phyloP scores from a whole-genome alignment of 2,797 vertebrate genomes.

The Xenentodon cancila region DNA sequence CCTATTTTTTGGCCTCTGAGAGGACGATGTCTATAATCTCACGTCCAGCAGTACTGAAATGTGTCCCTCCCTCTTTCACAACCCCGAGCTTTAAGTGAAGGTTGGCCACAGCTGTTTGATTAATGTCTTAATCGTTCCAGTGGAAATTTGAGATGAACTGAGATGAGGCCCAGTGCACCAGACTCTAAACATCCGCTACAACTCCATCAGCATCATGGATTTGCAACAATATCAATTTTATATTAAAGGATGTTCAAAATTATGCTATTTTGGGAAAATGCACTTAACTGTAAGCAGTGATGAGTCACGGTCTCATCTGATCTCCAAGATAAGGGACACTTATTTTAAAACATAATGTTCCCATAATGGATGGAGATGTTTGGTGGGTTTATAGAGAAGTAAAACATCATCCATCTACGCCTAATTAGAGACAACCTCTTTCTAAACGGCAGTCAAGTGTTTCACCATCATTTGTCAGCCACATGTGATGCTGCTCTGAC shows the following conservation, averaged over 20 bases:
- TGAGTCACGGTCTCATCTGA: too few relatives aligned
- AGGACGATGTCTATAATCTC: constrained; percentile 46
- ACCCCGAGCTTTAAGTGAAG: constrained; percentile 58
- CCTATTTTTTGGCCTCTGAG: constrained; percentile 12
- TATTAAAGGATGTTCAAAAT: background rate
- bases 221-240: background rate
- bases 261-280: too few relatives aligned
- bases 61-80: constrained; percentile 38
- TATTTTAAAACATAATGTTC: too few relatives aligned
- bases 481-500: too few relatives aligned
- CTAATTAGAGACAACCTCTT: too few relatives aligned
- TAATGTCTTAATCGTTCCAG: constrained; percentile 64
- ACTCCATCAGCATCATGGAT: constrained; percentile 10
- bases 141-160: constrained; percentile 66
- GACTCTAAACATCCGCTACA: constrained; percentile 29
- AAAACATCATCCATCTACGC: too few relatives aligned
- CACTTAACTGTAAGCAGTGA: too few relatives aligned
- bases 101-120: constrained; percentile 44
- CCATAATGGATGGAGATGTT: too few relatives aligned
- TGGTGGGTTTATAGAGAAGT: too few relatives aligned
- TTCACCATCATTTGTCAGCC: too few relatives aligned
- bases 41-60: constrained; percentile 55
- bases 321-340: too few relatives aligned
- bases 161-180: constrained; percentile 23
- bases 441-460: too few relatives aligned